Base-by-base conservation (phyloP, 2,113 vertebrate species). In the Polyodon spathula region DNA sequence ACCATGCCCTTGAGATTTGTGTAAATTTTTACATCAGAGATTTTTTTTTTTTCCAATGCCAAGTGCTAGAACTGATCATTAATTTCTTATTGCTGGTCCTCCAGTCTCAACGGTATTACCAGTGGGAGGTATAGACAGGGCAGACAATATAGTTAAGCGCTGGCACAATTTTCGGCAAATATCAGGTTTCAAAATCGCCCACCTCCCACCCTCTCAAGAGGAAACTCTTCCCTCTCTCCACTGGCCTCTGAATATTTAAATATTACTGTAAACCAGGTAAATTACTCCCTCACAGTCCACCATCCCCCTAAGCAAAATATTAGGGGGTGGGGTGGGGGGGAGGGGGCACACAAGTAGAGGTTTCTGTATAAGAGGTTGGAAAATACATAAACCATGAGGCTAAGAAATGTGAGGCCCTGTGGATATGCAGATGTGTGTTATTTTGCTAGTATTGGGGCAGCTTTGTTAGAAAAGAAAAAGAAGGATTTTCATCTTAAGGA, bases 361-460 rank as follows among this genome's bases (percentile, higher is more conserved):
- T 62, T 51, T 53, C 59, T 16, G 56, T 7, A 64, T 59, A 62
- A 54, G 68, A 54, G 58, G 86, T 86, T 88, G 87, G 83, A 81
- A 82, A 85, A 86, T 85, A 82, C 86, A 88, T 88, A 85, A 84
- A 92, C 91, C 91, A 95, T 95, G 93, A 96, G 92, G 89, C 88
- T 85, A 89, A 92, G 90, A 92, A 92, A 90, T 85, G 90, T 89
- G 82, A 84, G 92, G 88, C 93, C 92, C 93, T 91, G 91, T 91
- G 90, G 94, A 94, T 95, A 94, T 97, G 95, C 91, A 94, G 92
- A 97, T 95, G 91, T 88, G 89, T 89, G 85, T 92, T 92, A 91
- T 92, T 93, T 93, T 91, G 91, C 91, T 92, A 87, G 90, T 91
- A 89, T 92, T 90, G 89, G 92, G 90, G 90, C 78, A 73, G 79